phyloP scores from a whole-genome alignment of 2,888 invertebrate genomes.

The Parnassius mnemosyne region DNA sequence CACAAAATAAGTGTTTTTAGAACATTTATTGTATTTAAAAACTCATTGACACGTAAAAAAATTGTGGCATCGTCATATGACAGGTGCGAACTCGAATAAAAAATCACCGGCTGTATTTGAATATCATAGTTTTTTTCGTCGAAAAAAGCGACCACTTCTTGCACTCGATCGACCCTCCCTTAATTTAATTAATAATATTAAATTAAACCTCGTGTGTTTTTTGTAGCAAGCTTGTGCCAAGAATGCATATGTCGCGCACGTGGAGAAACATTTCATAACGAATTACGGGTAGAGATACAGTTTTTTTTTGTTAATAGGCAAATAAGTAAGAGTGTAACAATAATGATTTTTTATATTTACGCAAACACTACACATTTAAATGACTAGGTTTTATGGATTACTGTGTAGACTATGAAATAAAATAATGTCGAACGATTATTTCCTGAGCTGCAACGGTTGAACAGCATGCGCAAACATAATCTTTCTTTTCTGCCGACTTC shows the following conservation, averaged over 20 bases:
- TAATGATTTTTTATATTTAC: too few species aligned
- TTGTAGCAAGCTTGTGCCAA: background rate
- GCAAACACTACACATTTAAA: too few species aligned
- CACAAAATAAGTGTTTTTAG: too few species aligned
- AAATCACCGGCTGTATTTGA: slow-evolving; percentile 20
- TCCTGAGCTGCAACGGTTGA: too few species aligned
- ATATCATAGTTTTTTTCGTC: slow-evolving; percentile 15
- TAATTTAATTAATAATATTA: slow-evolving; percentile 17
- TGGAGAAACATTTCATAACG: background rate
- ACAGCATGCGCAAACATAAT: too few species aligned
- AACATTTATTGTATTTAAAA: too few species aligned
- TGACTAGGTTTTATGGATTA: too few species aligned
- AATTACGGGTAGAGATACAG: background rate
- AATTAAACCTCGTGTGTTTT: slow-evolving; percentile 11
- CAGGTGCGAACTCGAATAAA: slow-evolving; percentile 14
- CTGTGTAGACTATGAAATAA: too few species aligned
- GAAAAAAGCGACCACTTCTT: background rate
- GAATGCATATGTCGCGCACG: slow-evolving; percentile 18
- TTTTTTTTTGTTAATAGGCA: background rate
- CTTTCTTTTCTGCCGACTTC: too few species aligned
- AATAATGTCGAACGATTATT: too few species aligned
- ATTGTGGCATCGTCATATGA: background rate
- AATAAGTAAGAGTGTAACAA: too few species aligned
- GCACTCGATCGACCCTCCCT: slow-evolving; percentile 1
- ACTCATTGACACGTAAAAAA: background rate